phyloP scores from a whole-genome alignment of 1,140 invertebrate species.

The Drosophila ogumai region DNA sequence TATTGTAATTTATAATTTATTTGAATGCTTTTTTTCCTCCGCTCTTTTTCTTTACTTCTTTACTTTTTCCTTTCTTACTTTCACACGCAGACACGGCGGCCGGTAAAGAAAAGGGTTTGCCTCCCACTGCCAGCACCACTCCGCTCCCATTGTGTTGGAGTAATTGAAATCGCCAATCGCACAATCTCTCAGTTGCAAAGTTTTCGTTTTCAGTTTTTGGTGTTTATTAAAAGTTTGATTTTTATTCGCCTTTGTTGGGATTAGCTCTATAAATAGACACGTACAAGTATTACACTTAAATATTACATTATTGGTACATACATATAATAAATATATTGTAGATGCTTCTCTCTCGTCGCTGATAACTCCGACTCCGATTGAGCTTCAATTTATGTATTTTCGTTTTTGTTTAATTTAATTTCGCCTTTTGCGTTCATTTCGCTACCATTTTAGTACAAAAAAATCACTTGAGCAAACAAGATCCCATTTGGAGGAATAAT shows the following conservation, averaged over 20 bases:
- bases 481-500: slow-evolving; percentile 48
- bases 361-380: slow-evolving; percentile 12
- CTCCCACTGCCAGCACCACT: slow-evolving; percentile 23
- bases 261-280: slow-evolving; percentile 72
- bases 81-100: slow-evolving; percentile 47
- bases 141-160: slow-evolving; percentile 31
- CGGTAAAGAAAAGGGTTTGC: slow-evolving; percentile 47
- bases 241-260: slow-evolving; percentile 67
- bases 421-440: slow-evolving; percentile 18
- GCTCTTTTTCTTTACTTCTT: slow-evolving; percentile 21
- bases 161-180: slow-evolving; percentile 62
- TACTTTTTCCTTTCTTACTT: slow-evolving; percentile 56
- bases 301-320: slow-evolving; percentile 52
- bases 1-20: slow-evolving; percentile 73
- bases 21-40: slow-evolving; percentile 48
- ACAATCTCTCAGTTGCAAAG: slow-evolving; percentile 7
- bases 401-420: slow-evolving; percentile 15
- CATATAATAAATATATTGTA: slow-evolving; percentile 73
- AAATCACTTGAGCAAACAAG: slow-evolving; percentile 61
- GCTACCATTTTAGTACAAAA: slow-evolving; percentile 55
- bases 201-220: slow-evolving; percentile 41
- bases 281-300: slow-evolving; percentile 44
- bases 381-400: slow-evolving; percentile 15
- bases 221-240: slow-evolving; percentile 71
- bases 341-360: slow-evolving; percentile 24